phyloP scores from a whole-genome alignment of 2,888 invertebrate species.

The Laothoe populi region DNA sequence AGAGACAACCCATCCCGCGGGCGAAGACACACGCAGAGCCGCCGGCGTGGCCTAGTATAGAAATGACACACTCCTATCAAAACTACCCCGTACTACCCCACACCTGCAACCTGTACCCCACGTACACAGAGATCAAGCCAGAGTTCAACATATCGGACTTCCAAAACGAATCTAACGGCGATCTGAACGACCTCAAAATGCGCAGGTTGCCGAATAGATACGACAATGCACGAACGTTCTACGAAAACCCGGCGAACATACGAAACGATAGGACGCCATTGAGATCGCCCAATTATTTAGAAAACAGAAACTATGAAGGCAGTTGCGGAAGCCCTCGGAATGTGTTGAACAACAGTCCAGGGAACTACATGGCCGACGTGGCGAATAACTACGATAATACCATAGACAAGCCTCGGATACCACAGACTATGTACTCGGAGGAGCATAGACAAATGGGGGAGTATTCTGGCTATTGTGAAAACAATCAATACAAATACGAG shows the following conservation, averaged over 20 bases:
- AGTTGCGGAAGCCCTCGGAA: conserved; percentile 73
- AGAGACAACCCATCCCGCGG: conserved; percentile 88
- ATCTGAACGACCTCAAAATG: conserved; percentile 55
- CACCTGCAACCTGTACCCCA: conserved; percentile 70
- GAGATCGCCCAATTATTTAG: conserved; percentile 67
- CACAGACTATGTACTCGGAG: conserved; percentile 63
- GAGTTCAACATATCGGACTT: conserved; percentile 62
- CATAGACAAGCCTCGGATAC: conserved; percentile 52
- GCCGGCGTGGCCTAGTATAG: conserved; percentile 78
- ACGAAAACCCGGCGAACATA: conserved; percentile 68
- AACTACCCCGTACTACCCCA: conserved; percentile 74
- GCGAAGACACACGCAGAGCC: conserved; percentile 88
- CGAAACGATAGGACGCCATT: conserved; percentile 58
- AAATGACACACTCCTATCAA: conserved; percentile 76
- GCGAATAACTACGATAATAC: conserved; percentile 61
- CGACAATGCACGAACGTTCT: conserved; percentile 66
- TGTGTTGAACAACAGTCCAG: conserved; percentile 68
- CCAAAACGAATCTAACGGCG: conserved; percentile 45
- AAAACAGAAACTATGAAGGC: conserved; percentile 63
- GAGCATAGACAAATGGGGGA: conserved; percentile 63
- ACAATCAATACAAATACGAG: conserved; percentile 64
- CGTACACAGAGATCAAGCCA: conserved; percentile 75
- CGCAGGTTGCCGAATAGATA: conserved; percentile 56
- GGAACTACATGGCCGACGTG: conserved; percentile 64
- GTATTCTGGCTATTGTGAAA: conserved; percentile 65